A percentile compares a stretch with the other conserved stretches of the same genome.
These are phyloP conservation scores for Drosophila santomea DNA, from an alignment of 1,140 invertebrate genomes.

Conservation along the genomic window DNA sequence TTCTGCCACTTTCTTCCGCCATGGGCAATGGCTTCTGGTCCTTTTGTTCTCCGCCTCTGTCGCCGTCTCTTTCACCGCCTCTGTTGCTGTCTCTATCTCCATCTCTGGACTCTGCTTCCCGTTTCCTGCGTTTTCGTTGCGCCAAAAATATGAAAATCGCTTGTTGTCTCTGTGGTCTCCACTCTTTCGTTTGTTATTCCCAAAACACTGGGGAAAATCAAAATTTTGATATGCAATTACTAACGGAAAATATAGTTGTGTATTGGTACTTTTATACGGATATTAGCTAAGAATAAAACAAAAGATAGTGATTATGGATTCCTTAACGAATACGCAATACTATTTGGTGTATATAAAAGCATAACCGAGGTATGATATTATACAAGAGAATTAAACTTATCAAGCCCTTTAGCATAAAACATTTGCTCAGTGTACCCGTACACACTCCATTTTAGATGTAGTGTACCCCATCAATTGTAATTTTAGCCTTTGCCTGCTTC, in stretches of 20 bases:
- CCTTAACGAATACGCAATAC: no score
- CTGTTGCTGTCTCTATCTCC: constrained; percentile 1
- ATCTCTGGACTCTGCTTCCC: constrained; percentile 20
- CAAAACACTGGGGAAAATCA: not conserved
- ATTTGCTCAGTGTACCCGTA: constrained; percentile 6
- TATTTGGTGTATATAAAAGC: no score
- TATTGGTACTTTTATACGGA: no score
- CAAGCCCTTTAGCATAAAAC: not conserved
- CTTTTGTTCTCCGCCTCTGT: constrained; percentile 38
- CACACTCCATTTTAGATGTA: constrained; percentile 4
- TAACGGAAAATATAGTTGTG: no score
- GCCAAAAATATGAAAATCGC: constrained; percentile 71
- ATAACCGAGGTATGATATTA: no score
- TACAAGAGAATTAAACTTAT: no score
- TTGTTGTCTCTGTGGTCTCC: constrained; percentile 37
- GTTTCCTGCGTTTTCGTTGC: constrained; percentile 40
- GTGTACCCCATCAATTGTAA: constrained; percentile 35
- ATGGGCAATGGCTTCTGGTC: constrained; percentile 44
- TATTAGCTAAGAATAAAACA: no score
- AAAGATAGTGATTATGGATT: no score
- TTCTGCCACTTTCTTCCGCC: constrained; percentile 52
- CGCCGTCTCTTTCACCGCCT: not conserved
- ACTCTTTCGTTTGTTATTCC: not conserved
- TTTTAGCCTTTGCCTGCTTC: constrained; percentile 30
- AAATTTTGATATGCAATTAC: no score